Percentiles rank a stretch among this genome's conserved stretches.
These are phyloP conservation scores for Teleogryllus oceanicus DNA, from an alignment of 2,888 invertebrate genomes.

Conservation along the genomic window DNA sequence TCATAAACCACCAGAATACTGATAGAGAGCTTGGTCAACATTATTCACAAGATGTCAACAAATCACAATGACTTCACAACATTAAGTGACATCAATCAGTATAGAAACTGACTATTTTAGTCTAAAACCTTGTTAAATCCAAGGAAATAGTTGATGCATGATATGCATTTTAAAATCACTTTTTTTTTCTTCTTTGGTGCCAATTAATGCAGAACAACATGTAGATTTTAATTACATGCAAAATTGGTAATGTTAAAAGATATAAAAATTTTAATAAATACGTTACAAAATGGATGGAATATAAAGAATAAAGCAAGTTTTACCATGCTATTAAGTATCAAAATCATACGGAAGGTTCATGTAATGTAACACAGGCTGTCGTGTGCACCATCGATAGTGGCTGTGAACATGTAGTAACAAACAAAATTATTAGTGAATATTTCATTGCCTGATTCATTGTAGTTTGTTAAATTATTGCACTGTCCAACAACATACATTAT, in stretches of 20 bases:
- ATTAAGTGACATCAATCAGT: not conserved
- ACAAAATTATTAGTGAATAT: not conserved
- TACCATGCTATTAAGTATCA: too few species aligned
- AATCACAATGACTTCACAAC: conserved; percentile 2
- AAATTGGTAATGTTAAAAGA: not conserved
- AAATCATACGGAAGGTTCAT: not conserved
- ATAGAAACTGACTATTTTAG: not conserved
- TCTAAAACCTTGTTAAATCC: not conserved
- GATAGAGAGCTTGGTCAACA: conserved; percentile 1
- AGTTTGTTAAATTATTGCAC: not conserved
- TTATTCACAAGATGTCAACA: not conserved
- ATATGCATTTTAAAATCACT: not conserved
- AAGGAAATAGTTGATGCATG: not conserved
- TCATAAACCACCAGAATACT: not conserved
- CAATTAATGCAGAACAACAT: not conserved
- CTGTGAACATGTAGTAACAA: too few species aligned
- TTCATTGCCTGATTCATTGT: conserved; percentile 4
- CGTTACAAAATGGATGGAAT: conserved; percentile 3
- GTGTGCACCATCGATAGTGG: not conserved
- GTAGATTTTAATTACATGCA: not conserved
- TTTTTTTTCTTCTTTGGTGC: not conserved
- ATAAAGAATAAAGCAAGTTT: not conserved
- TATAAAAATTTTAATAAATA: not conserved
- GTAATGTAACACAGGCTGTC: not conserved
- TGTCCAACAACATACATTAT: conserved; percentile 6